A percentile compares a stretch with the other conserved stretches of the same genome.
Conservation (phyloP, 2,797 vertebrate species). For the Sebastes oblongus region DNA sequence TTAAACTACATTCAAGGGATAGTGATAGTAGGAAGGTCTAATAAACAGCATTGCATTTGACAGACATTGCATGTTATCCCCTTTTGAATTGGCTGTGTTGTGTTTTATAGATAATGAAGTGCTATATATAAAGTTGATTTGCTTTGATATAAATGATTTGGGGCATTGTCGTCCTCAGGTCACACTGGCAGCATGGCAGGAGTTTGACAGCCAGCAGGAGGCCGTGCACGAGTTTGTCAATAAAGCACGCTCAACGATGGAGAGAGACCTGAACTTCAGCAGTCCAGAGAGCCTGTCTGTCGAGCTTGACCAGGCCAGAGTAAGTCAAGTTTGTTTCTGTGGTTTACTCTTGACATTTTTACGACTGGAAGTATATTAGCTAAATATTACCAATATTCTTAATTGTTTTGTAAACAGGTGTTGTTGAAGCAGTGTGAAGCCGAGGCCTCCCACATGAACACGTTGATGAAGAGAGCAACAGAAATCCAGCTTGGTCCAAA, state of each 20-base stretch:
- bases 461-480: conserved; percentile 88
- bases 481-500: conserved; percentile 93
- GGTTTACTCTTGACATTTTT: background rate
- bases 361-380: background rate
- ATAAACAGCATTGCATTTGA: background rate
- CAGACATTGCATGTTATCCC: background rate
- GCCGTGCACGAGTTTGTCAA: conserved; percentile 89
- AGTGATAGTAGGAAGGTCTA: background rate
- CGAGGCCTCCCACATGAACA: conserved; percentile 87
- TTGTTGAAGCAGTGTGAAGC: conserved; percentile 86
- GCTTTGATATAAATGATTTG: background rate
- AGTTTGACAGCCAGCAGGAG: conserved; percentile 93
- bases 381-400: background rate
- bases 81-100: background rate
- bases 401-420: conserved; percentile 79
- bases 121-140: background rate
- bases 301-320: conserved; percentile 92
- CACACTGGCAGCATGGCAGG: conserved; percentile 92
- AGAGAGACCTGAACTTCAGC: conserved; percentile 92
- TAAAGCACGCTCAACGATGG: conserved; percentile 87
- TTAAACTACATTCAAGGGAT: background rate
- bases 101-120: background rate
- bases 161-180: conserved; percentile 75
- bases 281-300: conserved; percentile 92
- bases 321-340: conserved; percentile 52